Evolutionary conservation across 2,888 invertebrate species (phyloP), one percentile per base, ranked within the genome.

Genomic region (Tridacna gigas): DNA sequence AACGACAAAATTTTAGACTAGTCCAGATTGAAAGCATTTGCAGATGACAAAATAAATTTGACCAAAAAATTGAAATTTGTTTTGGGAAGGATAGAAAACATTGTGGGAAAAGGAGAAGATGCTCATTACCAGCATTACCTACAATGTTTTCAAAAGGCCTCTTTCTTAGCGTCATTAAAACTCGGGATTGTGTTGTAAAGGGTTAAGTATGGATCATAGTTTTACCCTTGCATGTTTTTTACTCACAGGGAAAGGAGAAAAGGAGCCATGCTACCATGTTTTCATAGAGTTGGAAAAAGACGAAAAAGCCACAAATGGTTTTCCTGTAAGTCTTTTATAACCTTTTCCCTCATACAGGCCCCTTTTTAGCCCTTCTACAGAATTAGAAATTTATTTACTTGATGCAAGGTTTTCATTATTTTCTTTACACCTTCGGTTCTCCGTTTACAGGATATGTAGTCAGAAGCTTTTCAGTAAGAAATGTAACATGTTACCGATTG

Each of bases 251-350:
- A 87, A 83, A 67, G 74, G 67, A 5, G 60, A 69, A 20, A 67
- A 79, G 77, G 86, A 74, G 20, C 93, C 93, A 20, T 93, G 91
- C 85, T 94, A 94, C 81, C 89, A 93, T 84, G 90, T 94, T 26
- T 93, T 93, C 82, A 48, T 93, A 45, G 93, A 93, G 81, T 73
- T 89, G 15, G 90, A 88, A 61, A 66, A 80, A 26, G 86, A 77
- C 18, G 83, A 85, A 22, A 37, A 51, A 25, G 67, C 76, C 22
- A 22, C 66, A 22, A 51, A 73, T n/a, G 63, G 67, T 47, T 37
- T 86, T 26, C 80, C 82, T 71, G 89, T 89, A 85, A 86, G 88
- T 86, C 3, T 56, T 56, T 56, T 3, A 20, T 56, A 20, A 56
- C 56, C 56, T 56, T 37, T 37, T 2, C 37, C 7, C 37, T 37